Evolutionary conservation across 2,888 invertebrate species (phyloP), one percentile per base, ranked within the genome.

Genomic region (Noctua janthe): DNA sequence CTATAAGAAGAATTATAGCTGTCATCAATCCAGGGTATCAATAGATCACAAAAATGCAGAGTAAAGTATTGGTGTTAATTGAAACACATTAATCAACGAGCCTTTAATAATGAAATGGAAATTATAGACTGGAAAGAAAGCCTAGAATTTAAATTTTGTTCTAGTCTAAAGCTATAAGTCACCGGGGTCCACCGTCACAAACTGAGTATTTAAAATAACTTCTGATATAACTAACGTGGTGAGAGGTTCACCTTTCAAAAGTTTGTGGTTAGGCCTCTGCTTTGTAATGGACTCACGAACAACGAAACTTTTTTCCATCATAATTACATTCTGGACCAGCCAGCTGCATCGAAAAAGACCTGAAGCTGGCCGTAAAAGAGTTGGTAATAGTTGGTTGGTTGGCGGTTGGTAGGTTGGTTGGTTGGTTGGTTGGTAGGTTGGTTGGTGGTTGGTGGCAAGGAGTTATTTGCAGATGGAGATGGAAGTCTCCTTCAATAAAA

Each of bases 21-120:
- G 43, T 84, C 51, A 67, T 71, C 66, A 74, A 83, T 64, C 35
- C 15, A 54, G 51, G n/a, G 51, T 71, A 7, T 6, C 5, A 49
- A 70, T 64, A 59, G 15, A 80, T 59, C 72, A 47, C 72, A 56
- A 51, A 17, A 75, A 35, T 29, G 8, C 6, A 15, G 47, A 51
- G 11, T 70, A 47, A 56, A 64, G 39, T 43, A 84, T 66, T 76
- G 11, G 76, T 43, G 15, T 39, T 49, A 20, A 64, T 71, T 43
- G 56, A 59, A 79, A 71, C 17, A 67, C n/a, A 74, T 78, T 76
- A 29, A 59, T 81, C 59, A 83, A 56, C 8, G 2, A 3, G 54
- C 20, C 47, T 49, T 73, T 43, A 54, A 20, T 76, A 35, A 62
- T 56, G 10, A 62, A 51, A 76, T 81, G 43, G 54, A 71, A 76